These are phyloP conservation scores for Periparus ater DNA, from an alignment of 2,797 vertebrate genomes.

Conservation along the genomic window DNA sequence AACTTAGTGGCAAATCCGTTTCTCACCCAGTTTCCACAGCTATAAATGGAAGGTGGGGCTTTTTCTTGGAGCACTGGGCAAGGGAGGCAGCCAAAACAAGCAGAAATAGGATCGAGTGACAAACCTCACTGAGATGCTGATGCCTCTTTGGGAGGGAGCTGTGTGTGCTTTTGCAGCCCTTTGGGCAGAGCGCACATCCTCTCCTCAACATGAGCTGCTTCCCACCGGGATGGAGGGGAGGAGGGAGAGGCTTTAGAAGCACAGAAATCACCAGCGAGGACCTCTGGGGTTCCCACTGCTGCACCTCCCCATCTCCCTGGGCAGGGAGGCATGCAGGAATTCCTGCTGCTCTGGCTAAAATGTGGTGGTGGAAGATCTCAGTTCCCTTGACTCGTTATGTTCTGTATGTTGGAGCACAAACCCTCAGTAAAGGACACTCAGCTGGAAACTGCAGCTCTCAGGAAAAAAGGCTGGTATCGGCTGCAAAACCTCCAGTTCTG, in stretches of 20 bases:
- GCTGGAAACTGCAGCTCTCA: not conserved
- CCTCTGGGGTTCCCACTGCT: not conserved
- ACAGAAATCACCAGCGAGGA: not conserved
- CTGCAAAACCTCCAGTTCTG: not conserved
- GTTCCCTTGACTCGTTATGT: not conserved
- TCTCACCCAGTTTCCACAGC: not conserved
- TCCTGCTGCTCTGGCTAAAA: not conserved
- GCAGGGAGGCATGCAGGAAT: not conserved
- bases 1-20: slow-evolving; percentile 23
- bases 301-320: rapidly evolving
- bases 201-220: not conserved
- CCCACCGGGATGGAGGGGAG: rapidly evolving
- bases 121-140: not conserved
- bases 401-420: not conserved
- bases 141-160: not conserved
- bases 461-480: not conserved
- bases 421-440: not conserved
- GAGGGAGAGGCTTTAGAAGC: not conserved
- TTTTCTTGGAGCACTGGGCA: not conserved
- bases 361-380: not conserved
- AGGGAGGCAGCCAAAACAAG: not conserved
- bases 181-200: not conserved
- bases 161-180: not conserved
- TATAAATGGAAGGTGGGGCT: not conserved
- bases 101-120: not conserved